Evolutionary conservation across 2,797 vertebrate genomes (phyloP).

Genomic region (Falco columbarius): DNA sequence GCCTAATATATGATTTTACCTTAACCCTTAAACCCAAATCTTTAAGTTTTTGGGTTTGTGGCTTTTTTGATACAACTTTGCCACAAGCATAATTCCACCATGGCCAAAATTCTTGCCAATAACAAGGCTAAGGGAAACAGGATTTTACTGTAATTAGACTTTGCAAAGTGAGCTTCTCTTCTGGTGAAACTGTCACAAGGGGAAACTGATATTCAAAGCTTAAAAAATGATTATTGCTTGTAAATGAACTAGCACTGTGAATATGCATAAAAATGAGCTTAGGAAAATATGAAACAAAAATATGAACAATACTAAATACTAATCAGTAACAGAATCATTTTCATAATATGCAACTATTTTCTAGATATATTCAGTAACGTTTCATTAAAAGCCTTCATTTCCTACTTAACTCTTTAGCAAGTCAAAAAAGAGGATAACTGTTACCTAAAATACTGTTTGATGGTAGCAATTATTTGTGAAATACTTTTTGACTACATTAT

Average conservation of each 20-base stretch:
- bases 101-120: slow-evolving; percentile 62
- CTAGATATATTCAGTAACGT: background rate
- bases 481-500: background rate
- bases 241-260: slow-evolving; percentile 60
- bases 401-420: background rate
- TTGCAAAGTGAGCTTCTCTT: slow-evolving; percentile 52
- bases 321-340: slow-evolving; percentile 6
- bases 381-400: background rate
- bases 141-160: slow-evolving; percentile 65
- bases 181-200: slow-evolving; percentile 58
- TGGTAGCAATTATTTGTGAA: background rate
- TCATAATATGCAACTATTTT: slow-evolving; percentile 1
- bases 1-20: slow-evolving; percentile 35
- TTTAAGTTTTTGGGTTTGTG: background rate
- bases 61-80: slow-evolving; percentile 34
- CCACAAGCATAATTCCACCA: slow-evolving; percentile 43
- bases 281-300: slow-evolving; percentile 51
- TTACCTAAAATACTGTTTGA: background rate
- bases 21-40: slow-evolving; percentile 14
- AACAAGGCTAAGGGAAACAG: slow-evolving; percentile 52
- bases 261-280: slow-evolving; percentile 16
- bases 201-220: slow-evolving; percentile 67
- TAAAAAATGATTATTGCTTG: slow-evolving; percentile 66
- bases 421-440: background rate
- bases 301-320: background rate